Evolutionary conservation across 2,113 vertebrate species (phyloP).

Genomic region (Salvator merianae): DNA sequence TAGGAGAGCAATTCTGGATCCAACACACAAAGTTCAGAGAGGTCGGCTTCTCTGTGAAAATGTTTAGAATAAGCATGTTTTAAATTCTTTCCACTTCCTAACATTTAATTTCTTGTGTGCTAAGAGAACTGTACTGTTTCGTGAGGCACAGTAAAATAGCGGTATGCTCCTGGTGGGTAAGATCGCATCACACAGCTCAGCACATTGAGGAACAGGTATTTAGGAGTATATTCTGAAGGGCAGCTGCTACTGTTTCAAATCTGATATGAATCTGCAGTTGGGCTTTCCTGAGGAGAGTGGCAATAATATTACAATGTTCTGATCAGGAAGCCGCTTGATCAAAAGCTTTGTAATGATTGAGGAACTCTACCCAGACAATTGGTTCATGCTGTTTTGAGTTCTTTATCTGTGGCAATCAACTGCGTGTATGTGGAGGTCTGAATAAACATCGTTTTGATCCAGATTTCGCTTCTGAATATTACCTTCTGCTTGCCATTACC

Average conservation of each 20-base stretch:
- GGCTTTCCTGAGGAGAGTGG: conserved; percentile 19
- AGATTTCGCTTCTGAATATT: conserved; percentile 33
- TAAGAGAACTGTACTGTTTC: not conserved
- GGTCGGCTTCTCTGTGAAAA: not conserved
- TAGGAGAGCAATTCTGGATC: not conserved
- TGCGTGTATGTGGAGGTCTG: conserved; percentile 13
- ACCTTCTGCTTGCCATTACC: conserved; percentile 8
- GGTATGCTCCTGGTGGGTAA: fast-evolving
- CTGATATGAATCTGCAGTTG: conserved; percentile 28
- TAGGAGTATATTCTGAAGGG: conserved; percentile 52
- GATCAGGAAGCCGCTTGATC: conserved; percentile 41
- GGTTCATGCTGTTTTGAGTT: conserved; percentile 25
- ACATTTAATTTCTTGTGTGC: not conserved
- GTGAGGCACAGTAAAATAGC: not conserved
- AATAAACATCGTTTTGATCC: conserved; percentile 22
- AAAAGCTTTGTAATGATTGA: conserved; percentile 50
- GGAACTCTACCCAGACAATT: conserved; percentile 39
- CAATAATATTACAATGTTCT: conserved; percentile 61
- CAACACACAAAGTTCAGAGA: not conserved
- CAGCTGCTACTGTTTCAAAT: conserved; percentile 42
- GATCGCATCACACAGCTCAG: not conserved
- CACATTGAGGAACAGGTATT: conserved; percentile 31
- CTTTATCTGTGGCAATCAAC: conserved; percentile 11
- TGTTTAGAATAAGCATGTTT: not conserved
- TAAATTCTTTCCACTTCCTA: not conserved